Percentiles rank a stretch among this genome's conserved stretches.
Evolutionary conservation across 2,888 invertebrate species (phyloP).

Genomic region (Parascotia fuliginaria): DNA sequence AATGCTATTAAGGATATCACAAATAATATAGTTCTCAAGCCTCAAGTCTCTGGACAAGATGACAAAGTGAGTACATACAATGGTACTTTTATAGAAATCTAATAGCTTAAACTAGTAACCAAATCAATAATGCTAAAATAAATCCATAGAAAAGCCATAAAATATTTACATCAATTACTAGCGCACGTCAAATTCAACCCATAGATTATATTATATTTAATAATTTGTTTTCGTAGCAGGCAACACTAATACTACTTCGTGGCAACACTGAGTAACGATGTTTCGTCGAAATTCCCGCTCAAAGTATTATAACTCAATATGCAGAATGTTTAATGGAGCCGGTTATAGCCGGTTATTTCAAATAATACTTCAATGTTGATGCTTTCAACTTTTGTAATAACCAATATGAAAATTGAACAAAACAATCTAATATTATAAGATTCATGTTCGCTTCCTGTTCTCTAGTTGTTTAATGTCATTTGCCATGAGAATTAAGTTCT

Average conservation of each 20-base stretch:
- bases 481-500: no score
- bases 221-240: slow-evolving; percentile 12
- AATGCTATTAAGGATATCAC: no score
- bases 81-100: no score
- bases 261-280: slow-evolving; percentile 22
- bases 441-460: no score
- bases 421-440: no score
- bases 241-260: slow-evolving; percentile 17
- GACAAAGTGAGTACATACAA: no score
- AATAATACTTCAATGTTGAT: slow-evolving; percentile 10
- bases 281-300: slow-evolving; percentile 56
- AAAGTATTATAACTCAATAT: slow-evolving; percentile 58
- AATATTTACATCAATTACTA: not conserved
- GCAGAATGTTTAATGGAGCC: slow-evolving; percentile 28
- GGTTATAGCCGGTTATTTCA: slow-evolving; percentile 16
- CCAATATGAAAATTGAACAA: not conserved
- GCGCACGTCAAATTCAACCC: not conserved
- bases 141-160: not conserved
- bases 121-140: not conserved
- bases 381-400: not conserved
- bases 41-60: no score
- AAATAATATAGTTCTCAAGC: no score
- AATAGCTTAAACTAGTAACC: not conserved
- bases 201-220: slow-evolving; percentile 3
- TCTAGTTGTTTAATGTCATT: no score